Evolutionary conservation across 2,113 vertebrate genomes (phyloP), one percentile per base, ranked within the genome.

Genomic region (Macquaria ambigua): DNA sequence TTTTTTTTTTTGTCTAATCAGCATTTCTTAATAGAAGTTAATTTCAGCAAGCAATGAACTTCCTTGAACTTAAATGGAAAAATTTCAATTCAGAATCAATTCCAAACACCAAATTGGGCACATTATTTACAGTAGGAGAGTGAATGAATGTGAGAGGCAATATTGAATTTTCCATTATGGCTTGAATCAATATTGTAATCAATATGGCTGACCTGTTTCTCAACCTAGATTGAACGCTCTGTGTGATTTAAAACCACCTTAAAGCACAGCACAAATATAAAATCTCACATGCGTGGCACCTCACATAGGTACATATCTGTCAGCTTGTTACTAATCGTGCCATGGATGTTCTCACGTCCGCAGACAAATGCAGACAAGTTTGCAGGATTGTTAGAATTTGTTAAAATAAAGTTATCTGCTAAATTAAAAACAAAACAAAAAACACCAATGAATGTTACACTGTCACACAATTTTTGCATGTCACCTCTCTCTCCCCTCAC

Each of bases 181-280:
- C 46, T 81, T 59, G 7, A 82, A 85, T 82, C 84, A 69, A 85
- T 83, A 58, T 50, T 81, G 69, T 73, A 16, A 63, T 84, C 80
- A 75, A 20, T 87, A 37, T 55, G 28, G 14, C 43, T 78, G 75
- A 80, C 79, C 66, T 74, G 71, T 18, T 79, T 62, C 28, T 80
- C 25, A 64, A 41, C 46, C 46, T 48, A 56, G 4, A 37, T 69
- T 1, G 23, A 52, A 3, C 9, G 9, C 7, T 55, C 37, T 31
- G 6, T 70, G 37, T 37, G 5, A 74, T n/a, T 62, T 4, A 41
- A 83, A 78, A 31, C 1, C 55, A 69, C 21, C 31, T 55, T 46
- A 16, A 58, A 52, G 28, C 21, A 18, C 16, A 8, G 2, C 46
- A 53, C 14, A 15, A 25, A 55, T 23, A 68, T 3, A n/a, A 41